These are phyloP conservation scores for Drosophila yakuba DNA, from an alignment of 1,140 invertebrate genomes.

Conservation along the genomic window DNA sequence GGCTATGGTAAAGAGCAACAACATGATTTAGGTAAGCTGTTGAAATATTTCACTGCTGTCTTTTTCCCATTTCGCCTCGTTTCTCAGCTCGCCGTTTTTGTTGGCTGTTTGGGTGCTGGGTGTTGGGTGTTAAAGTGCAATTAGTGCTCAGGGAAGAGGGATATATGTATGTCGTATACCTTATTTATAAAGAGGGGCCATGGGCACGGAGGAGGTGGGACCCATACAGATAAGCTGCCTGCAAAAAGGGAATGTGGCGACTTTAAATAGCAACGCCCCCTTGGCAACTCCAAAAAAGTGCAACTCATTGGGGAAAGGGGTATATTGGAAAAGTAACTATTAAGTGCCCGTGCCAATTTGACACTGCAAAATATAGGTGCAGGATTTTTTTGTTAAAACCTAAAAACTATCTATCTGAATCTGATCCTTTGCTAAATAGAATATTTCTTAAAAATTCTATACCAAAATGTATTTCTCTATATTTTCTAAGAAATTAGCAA, in stretches of 20 bases:
- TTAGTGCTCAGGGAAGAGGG: conserved; percentile 51
- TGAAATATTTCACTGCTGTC: conserved; percentile 59
- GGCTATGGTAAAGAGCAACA: conserved; percentile 26
- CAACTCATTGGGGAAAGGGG: conserved; percentile 8
- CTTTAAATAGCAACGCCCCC: conserved; percentile 15
- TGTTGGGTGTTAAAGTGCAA: conserved; percentile 69
- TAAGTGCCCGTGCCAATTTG: neutral
- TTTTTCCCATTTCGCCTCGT: conserved; percentile 35
- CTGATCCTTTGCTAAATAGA: too few species aligned
- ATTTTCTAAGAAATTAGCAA: too few species aligned
- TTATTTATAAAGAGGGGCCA: neutral
- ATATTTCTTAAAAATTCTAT: too few species aligned
- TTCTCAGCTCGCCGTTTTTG: conserved; percentile 16
- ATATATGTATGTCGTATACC: neutral
- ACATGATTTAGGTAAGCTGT: conserved; percentile 63
- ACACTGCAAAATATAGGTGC: too few species aligned
- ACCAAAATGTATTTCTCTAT: too few species aligned
- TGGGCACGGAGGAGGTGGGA: neutral
- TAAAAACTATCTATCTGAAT: too few species aligned
- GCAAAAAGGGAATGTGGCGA: conserved; percentile 13
- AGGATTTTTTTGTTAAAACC: too few species aligned
- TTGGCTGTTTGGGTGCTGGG: neutral
- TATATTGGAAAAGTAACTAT: neutral
- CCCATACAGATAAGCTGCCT: neutral
- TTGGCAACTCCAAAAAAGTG: conserved; percentile 16